A percentile compares a stretch with the other conserved stretches of the same genome.
phyloP scores from a whole-genome alignment of 2,888 invertebrate species.

The Xanthia togata region DNA sequence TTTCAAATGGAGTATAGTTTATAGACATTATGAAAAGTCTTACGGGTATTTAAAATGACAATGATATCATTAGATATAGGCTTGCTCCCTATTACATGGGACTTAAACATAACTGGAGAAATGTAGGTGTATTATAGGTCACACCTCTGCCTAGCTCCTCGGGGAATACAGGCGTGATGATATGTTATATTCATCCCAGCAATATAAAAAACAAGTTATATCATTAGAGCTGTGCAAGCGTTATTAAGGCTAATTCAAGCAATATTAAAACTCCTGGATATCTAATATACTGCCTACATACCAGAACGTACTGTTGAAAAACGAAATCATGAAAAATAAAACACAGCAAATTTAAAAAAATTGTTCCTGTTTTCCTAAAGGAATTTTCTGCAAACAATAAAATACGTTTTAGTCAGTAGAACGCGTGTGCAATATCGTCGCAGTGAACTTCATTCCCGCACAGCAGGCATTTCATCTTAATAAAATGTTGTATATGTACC shows the following conservation, averaged over 20 bases:
- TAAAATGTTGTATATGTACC: constrained; percentile 38
- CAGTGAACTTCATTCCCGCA: constrained; percentile 14
- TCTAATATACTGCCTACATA: not conserved
- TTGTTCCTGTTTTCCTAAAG: not conserved
- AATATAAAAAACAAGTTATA: too few relatives aligned
- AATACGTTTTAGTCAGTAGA: not conserved
- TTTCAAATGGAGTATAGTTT: too few relatives aligned
- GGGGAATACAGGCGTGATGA: too few relatives aligned
- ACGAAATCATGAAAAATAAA: not conserved
- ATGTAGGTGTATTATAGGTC: too few relatives aligned
- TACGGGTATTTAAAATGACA: too few relatives aligned
- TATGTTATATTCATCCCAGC: too few relatives aligned
- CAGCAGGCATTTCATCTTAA: constrained; percentile 31
- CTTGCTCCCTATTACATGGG: too few relatives aligned
- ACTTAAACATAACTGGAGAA: too few relatives aligned
- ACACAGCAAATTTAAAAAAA: not conserved
- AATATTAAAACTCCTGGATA: not conserved
- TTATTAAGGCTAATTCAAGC: not conserved
- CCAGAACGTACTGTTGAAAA: not conserved
- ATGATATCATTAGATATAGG: too few relatives aligned
- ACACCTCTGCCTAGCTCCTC: too few relatives aligned
- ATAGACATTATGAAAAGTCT: too few relatives aligned
- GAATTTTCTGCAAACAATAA: constrained; percentile 4
- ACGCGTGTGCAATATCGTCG: constrained; percentile 25
- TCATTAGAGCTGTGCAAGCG: too few relatives aligned